A percentile compares a stretch with the other conserved stretches of the same genome.
phyloP scores from a whole-genome alignment of 2,888 invertebrate genomes.

The Hermaeophaga mercurialis region DNA sequence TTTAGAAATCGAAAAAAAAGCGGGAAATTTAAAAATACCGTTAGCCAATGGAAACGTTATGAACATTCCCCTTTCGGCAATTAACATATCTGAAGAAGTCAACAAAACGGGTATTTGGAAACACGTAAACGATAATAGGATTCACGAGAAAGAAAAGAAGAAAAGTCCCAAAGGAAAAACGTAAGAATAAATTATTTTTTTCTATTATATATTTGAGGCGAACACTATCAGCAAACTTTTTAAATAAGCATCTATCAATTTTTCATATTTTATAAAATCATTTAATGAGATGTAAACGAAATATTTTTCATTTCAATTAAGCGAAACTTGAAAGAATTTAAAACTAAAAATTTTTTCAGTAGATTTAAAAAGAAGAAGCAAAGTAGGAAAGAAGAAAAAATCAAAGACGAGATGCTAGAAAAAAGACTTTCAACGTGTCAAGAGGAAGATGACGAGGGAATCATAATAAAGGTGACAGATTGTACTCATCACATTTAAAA shows the following conservation, averaged over 20 bases:
- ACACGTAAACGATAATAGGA: constrained; percentile 77
- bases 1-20: constrained; percentile 39
- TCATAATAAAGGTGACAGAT: constrained; percentile 66
- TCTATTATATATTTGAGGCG: too few species aligned
- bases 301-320: too few species aligned
- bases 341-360: constrained; percentile 29
- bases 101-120: constrained; percentile 94
- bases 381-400: constrained; percentile 69
- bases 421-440: constrained; percentile 83
- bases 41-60: constrained; percentile 88
- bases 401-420: constrained; percentile 60
- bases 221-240: too few species aligned
- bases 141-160: constrained; percentile 54
- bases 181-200: too few species aligned
- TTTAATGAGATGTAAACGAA: too few species aligned
- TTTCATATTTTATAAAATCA: too few species aligned
- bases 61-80: constrained; percentile 83
- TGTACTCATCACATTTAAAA: constrained; percentile 47
- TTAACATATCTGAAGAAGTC: constrained; percentile 93
- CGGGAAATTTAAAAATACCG: constrained; percentile 78
- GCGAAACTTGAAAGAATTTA: too few species aligned
- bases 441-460: constrained; percentile 79
- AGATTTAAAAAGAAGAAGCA: constrained; percentile 70
- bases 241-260: too few species aligned
- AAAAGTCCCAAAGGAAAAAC: constrained; percentile 42